Conservation (phyloP, 2,888 invertebrate species). For the Caenorhabditis uteleia region DNA sequence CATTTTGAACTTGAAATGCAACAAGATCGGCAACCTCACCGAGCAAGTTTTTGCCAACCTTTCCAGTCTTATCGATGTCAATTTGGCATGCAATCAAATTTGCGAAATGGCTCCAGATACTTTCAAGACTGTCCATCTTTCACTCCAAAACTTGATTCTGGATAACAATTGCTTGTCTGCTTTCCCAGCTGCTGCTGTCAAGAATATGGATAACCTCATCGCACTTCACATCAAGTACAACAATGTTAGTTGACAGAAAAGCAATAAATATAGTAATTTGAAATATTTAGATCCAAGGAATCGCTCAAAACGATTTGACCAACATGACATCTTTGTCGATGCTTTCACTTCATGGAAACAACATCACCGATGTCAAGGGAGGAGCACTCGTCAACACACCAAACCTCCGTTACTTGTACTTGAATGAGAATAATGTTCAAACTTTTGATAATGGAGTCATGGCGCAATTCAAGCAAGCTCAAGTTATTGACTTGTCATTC, state of each 20-base stretch:
- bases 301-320: slow-evolving; percentile 52
- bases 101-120: slow-evolving; percentile 55
- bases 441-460: slow-evolving; percentile 79
- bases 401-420: slow-evolving; percentile 66
- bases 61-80: slow-evolving; percentile 67
- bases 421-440: slow-evolving; percentile 67
- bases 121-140: slow-evolving; percentile 58
- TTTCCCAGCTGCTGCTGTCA: slow-evolving; percentile 62
- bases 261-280: neutral
- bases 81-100: slow-evolving; percentile 69
- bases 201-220: slow-evolving; percentile 64
- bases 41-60: slow-evolving; percentile 59
- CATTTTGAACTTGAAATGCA: slow-evolving; percentile 67
- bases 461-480: slow-evolving; percentile 71
- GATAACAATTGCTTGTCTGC: slow-evolving; percentile 66
- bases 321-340: slow-evolving; percentile 63
- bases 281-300: slow-evolving; percentile 52
- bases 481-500: slow-evolving; percentile 68
- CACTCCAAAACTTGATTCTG: slow-evolving; percentile 67
- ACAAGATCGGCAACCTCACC: slow-evolving; percentile 71
- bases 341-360: slow-evolving; percentile 67
- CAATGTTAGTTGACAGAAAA: slow-evolving; percentile 37
- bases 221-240: slow-evolving; percentile 69
- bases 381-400: slow-evolving; percentile 63
- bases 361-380: slow-evolving; percentile 63